Conservation (phyloP, 2,888 invertebrate genomes). For the Trilocha varians region DNA sequence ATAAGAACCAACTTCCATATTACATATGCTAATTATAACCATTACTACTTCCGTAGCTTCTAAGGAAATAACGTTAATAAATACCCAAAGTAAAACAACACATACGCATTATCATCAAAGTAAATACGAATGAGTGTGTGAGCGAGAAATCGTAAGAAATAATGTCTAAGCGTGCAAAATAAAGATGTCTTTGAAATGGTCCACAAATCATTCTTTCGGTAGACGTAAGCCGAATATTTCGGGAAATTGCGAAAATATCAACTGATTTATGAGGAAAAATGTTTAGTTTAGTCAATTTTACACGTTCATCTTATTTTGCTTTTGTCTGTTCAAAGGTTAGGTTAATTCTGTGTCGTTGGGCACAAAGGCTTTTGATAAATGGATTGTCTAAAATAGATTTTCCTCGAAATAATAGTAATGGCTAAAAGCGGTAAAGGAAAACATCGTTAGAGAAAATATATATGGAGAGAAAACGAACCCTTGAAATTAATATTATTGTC, state of each 20-base stretch:
- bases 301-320: background rate
- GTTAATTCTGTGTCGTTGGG: background rate
- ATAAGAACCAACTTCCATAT: too few species aligned
- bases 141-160: background rate
- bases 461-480: too few species aligned
- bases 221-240: slow-evolving; percentile 18
- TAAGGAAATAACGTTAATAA: slow-evolving; percentile 1
- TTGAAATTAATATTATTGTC: too few species aligned
- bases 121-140: background rate
- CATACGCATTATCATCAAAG: background rate
- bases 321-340: background rate
- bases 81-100: background rate
- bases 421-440: too few species aligned
- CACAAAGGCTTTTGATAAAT: too few species aligned
- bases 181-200: slow-evolving; percentile 10
- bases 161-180: background rate
- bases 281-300: slow-evolving; percentile 5
- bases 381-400: too few species aligned
- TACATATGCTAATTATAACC: too few species aligned
- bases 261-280: slow-evolving; percentile 15
- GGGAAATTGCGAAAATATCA: slow-evolving; percentile 15
- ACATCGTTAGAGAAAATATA: too few species aligned
- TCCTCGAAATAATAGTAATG: too few species aligned
- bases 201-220: slow-evolving; percentile 20
- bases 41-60: too few species aligned